Base-by-base conservation (phyloP, 2,113 vertebrate genomes). In the Brachyhypopomus gauderio region DNA sequence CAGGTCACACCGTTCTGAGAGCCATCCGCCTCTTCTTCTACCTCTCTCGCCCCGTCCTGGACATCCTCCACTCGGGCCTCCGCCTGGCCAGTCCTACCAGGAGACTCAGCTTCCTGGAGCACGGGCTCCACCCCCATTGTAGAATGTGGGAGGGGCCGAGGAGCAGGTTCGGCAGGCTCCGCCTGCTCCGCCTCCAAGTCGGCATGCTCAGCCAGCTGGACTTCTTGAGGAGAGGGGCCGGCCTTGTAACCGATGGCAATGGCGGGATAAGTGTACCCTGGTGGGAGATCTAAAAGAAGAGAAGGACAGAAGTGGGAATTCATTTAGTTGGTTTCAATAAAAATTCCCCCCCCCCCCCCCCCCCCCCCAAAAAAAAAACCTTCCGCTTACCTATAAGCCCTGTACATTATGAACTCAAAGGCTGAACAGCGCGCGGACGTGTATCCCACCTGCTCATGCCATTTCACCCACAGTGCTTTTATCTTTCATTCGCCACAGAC, bases 121-220 rank as follows among this genome's bases (percentile, higher is more conserved):
- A 70, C 55, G 6, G 83, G 85, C 4, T 82, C 85, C 27, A 81
- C 89, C 25, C 88, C n/a, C 4, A 86, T 79, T 62, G 78, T 75
- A n/a, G 84, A 83, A 60, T 84, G 80, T 17, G 87, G 86, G 55
- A 90, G 78, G 2, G 89, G 72, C 75, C 90, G 91, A 0, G 12
- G 62, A 1, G 81, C 70, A 0, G 92, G 88, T 71, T 89, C 82
- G 1, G 90, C 87, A 17, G 90, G 90, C 86, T 86, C 90, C 0
- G 12, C 85, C 0, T 95, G 95, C 91, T 96, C 96, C 84, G 93
- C 94, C 92, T 96, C 91, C 30, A 92, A 90, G 84, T 92, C 92
- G 0, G 90, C 92, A 41, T 95, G 95, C 83, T 96, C 94, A n/a
- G 95, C 93, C 14, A 95, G 87, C 87, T 88, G 93, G 3, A 91